A percentile compares a stretch with the other conserved stretches of the same genome.
These are phyloP conservation scores for Clarias gariepinus DNA, from an alignment of 2,113 vertebrate genomes.

Conservation along the genomic window DNA sequence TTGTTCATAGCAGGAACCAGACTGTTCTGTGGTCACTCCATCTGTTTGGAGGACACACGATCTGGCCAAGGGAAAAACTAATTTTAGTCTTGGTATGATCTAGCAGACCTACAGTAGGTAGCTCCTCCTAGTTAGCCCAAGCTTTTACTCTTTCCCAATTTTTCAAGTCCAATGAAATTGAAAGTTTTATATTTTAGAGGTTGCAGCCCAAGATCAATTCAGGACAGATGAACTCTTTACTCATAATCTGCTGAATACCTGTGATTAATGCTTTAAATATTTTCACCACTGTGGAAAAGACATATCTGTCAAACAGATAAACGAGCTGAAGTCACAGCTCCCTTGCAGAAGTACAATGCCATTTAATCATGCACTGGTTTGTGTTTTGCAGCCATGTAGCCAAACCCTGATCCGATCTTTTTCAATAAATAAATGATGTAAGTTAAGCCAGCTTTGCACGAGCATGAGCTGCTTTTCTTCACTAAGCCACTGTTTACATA, in stretches of 20 bases:
- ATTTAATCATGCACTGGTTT: background rate
- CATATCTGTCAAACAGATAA: background rate
- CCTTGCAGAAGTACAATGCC: background rate
- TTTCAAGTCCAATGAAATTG: background rate
- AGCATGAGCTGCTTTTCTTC: background rate
- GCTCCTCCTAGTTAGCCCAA: too few relatives aligned
- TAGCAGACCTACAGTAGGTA: too few relatives aligned
- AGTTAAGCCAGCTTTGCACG: background rate
- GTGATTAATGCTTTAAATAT: background rate
- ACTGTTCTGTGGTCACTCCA: too few relatives aligned
- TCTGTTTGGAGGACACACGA: too few relatives aligned
- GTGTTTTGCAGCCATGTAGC: background rate
- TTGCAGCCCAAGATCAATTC: background rate
- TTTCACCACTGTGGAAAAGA: background rate
- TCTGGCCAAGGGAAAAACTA: too few relatives aligned
- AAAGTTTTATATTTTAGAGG: background rate
- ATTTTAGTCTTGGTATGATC: too few relatives aligned
- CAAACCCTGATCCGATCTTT: background rate
- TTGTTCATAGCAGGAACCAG: too few relatives aligned
- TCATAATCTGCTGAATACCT: conserved; percentile 6
- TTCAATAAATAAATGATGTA: background rate
- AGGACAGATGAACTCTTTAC: background rate
- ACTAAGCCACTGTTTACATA: background rate
- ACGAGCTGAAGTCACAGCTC: background rate
- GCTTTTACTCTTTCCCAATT: background rate